These are phyloP conservation scores for Phenacoccus solenopsis DNA, from an alignment of 1,140 invertebrate species.

Conservation along the genomic window DNA sequence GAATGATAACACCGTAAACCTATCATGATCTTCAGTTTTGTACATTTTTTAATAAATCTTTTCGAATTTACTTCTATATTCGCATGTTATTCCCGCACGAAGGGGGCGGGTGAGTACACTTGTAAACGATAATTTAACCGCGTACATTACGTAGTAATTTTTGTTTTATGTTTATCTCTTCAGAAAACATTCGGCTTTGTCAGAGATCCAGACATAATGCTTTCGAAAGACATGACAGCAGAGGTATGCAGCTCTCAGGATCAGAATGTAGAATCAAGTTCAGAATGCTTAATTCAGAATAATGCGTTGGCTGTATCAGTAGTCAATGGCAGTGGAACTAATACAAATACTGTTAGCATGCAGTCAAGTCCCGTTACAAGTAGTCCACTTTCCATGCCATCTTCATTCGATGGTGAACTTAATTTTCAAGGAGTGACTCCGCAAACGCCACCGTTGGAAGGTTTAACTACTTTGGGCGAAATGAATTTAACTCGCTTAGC, in stretches of 20 bases:
- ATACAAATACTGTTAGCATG: conserved; percentile 17
- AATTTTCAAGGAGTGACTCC: conserved; percentile 38
- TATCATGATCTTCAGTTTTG: no score
- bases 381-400: conserved; percentile 57
- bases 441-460: conserved; percentile 31
- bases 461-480: conserved; percentile 52
- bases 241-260: background rate
- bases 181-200: conserved; percentile 50
- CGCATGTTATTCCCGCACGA: no score
- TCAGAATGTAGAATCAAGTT: background rate
- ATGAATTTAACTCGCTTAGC: conserved; percentile 71
- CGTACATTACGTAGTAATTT: no score
- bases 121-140: no score
- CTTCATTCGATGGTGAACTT: conserved; percentile 56
- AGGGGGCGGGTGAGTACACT: no score
- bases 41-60: no score
- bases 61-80: no score
- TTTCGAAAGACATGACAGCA: background rate
- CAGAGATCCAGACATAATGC: conserved; percentile 3
- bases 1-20: no score
- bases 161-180: conserved; percentile 27
- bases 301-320: background rate
- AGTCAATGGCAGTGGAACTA: background rate
- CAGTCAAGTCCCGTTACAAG: conserved; percentile 40
- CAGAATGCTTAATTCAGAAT: background rate